phyloP scores from a whole-genome alignment of 2,888 invertebrate genomes.

The Philopedon plagiatum region DNA sequence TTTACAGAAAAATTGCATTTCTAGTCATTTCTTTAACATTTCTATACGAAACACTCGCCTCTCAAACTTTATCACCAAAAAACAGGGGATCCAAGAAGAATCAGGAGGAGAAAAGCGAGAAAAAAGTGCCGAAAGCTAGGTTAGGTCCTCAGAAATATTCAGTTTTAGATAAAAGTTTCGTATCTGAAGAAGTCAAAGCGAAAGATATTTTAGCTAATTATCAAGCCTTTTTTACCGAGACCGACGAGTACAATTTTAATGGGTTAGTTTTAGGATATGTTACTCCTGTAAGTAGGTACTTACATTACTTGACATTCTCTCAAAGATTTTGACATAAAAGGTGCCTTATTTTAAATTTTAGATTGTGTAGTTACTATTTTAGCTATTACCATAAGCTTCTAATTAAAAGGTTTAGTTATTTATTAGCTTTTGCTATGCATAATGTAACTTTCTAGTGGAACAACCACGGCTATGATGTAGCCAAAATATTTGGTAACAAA shows the following conservation, averaged over 20 bases:
- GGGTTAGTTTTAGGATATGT: constrained; percentile 90
- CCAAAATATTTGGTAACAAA: constrained; percentile 90
- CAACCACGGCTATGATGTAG: constrained; percentile 92
- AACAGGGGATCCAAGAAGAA: constrained; percentile 58
- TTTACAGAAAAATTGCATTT: constrained; percentile 3
- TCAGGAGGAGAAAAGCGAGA: constrained; percentile 50
- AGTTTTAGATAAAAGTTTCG: constrained; percentile 80
- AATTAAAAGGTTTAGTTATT: too few species aligned
- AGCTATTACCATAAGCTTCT: too few species aligned
- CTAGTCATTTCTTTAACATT: constrained; percentile 5
- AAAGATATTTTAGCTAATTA: constrained; percentile 85
- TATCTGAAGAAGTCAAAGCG: constrained; percentile 77
- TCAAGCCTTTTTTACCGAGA: constrained; percentile 81
- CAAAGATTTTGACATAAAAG: neutral
- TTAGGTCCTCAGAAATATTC: constrained; percentile 63
- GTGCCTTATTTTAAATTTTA: too few species aligned
- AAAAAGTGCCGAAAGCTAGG: constrained; percentile 44
- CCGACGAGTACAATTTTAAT: constrained; percentile 76
- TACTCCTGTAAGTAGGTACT: constrained; percentile 80
- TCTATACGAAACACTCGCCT: constrained; percentile 6
- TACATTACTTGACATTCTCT: neutral
- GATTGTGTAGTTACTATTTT: too few species aligned
- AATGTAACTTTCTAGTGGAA: constrained; percentile 87
- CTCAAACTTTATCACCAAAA: constrained; percentile 62
- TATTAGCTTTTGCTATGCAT: constrained; percentile 2